phyloP scores from a whole-genome alignment of 2,888 invertebrate species.

The Acleris laterana region DNA sequence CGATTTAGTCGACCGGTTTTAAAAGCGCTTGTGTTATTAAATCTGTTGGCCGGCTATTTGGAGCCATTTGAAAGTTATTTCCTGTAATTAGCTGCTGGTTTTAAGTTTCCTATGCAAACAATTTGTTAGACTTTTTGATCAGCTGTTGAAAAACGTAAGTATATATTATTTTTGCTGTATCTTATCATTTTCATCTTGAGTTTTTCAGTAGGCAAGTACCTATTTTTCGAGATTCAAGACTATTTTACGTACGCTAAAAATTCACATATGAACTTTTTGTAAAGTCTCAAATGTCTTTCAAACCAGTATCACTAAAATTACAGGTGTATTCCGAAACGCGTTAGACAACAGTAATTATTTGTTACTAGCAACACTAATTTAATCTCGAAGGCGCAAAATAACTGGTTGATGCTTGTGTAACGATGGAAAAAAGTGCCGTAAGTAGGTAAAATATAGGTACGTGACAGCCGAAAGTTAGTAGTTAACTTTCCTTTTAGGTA shows the following conservation, averaged over 20 bases:
- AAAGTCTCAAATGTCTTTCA: neutral
- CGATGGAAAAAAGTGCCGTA: conserved; percentile 1
- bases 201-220: too few species aligned
- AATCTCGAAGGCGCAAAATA: conserved; percentile 17
- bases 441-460: conserved; percentile 1
- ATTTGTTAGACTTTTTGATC: too few species aligned
- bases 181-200: too few species aligned
- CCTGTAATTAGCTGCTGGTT: conserved; percentile 3
- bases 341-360: conserved; percentile 10
- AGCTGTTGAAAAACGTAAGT: too few species aligned
- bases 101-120: neutral
- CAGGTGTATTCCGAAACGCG: neutral
- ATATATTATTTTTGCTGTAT: too few species aligned
- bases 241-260: too few species aligned
- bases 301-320: neutral
- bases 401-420: conserved; percentile 16
- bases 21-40: too few species aligned
- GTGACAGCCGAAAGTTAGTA: conserved; percentile 22
- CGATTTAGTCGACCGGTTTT: too few species aligned
- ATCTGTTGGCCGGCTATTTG: neutral
- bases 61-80: conserved; percentile 12
- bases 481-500: conserved; percentile 27
- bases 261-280: neutral
- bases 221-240: too few species aligned
- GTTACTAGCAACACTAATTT: conserved; percentile 5